phyloP scores from a whole-genome alignment of 2,888 invertebrate genomes.

The Drepanosiphum platanoidis region DNA sequence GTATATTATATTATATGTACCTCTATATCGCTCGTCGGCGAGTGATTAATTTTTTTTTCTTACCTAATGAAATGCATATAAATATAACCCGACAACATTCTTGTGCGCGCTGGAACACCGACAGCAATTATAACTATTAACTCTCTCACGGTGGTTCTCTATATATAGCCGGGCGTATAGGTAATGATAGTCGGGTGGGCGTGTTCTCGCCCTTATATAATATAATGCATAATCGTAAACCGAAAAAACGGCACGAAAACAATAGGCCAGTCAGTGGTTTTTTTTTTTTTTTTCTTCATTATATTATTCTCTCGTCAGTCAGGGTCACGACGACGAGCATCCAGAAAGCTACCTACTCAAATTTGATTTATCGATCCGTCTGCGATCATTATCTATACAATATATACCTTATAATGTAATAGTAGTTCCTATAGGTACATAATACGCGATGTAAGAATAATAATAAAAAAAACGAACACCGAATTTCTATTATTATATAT shows the following conservation, averaged over 20 bases:
- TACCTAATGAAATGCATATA: slow-evolving; percentile 31
- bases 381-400: slow-evolving; percentile 21
- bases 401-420: not conserved
- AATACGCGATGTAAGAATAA: not conserved
- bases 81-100: slow-evolving; percentile 45
- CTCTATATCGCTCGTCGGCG: not conserved
- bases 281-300: slow-evolving; percentile 22
- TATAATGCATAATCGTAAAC: slow-evolving; percentile 33
- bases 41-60: slow-evolving; percentile 10
- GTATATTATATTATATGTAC: no score
- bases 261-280: slow-evolving; percentile 29
- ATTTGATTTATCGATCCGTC: slow-evolving; percentile 56
- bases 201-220: slow-evolving; percentile 56
- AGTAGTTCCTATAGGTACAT: not conserved
- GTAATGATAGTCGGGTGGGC: slow-evolving; percentile 34
- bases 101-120: slow-evolving; percentile 29
- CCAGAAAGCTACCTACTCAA: slow-evolving; percentile 45
- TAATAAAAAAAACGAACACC: not conserved
- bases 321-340: slow-evolving; percentile 30
- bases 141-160: slow-evolving; percentile 57
- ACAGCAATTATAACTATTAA: slow-evolving; percentile 55
- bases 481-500: not conserved
- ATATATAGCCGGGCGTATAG: not conserved
- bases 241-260: slow-evolving; percentile 53
- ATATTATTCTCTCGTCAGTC: slow-evolving; percentile 24